Conservation (phyloP, 2,113 vertebrate species). For the Phycodurus eques region DNA sequence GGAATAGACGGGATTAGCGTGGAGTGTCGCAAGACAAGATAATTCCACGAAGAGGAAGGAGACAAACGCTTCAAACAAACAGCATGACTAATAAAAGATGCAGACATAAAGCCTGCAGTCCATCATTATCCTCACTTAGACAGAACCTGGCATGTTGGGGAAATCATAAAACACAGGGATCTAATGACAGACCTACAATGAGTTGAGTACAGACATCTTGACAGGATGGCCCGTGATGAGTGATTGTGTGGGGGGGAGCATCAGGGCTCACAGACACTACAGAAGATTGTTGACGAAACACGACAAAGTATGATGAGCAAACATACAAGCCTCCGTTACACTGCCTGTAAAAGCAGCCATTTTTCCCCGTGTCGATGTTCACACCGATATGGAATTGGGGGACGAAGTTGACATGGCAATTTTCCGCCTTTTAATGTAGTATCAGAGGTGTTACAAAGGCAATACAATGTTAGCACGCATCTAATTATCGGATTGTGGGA, state of each 20-base stretch:
- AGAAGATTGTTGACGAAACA: conserved; percentile 10
- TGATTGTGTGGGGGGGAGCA: conserved; percentile 1
- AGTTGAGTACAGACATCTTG: conserved; percentile 12
- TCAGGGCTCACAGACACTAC: conserved; percentile 13
- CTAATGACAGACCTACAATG: conserved; percentile 42
- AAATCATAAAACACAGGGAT: conserved; percentile 42
- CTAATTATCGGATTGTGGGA: background rate
- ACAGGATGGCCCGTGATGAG: conserved; percentile 26
- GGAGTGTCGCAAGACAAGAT: background rate
- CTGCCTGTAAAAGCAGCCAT: background rate
- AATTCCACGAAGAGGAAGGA: background rate
- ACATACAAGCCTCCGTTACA: background rate
- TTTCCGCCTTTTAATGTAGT: background rate
- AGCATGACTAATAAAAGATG: conserved; percentile 45
- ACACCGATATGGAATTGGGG: background rate
- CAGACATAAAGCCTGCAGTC: conserved; percentile 34
- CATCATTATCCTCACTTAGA: conserved; percentile 52
- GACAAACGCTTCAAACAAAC: background rate
- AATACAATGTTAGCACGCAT: background rate
- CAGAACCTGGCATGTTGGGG: conserved; percentile 49
- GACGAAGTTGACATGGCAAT: background rate
- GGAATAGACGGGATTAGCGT: background rate
- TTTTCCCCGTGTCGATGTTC: background rate
- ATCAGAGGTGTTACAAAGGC: background rate
- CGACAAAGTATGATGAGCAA: conserved; percentile 16